phyloP scores from a whole-genome alignment of 2,113 vertebrate genomes.

The Martes martes region DNA sequence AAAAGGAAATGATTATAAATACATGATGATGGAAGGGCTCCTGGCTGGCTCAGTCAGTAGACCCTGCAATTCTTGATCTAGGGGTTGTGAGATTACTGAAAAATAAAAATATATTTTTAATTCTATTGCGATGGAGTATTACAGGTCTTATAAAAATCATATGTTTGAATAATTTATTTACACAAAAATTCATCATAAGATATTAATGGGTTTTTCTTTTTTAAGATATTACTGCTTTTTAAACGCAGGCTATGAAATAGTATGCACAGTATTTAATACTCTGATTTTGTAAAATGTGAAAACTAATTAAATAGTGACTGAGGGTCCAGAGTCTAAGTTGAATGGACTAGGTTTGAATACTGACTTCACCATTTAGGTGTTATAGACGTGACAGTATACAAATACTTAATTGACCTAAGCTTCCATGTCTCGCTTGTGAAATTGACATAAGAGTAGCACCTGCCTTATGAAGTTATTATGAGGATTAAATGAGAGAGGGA shows the following conservation, averaged over 20 bases:
- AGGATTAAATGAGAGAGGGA: not conserved
- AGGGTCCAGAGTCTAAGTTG: not conserved
- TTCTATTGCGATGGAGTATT: not conserved
- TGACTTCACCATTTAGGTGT: not conserved
- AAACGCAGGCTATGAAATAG: not conserved
- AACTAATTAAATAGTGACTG: not conserved
- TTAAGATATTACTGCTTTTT: not conserved
- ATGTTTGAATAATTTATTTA: not conserved
- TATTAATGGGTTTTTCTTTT: not conserved
- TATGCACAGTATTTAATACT: not conserved
- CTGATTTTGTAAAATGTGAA: not conserved
- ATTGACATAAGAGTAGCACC: not conserved
- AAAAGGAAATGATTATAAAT: slow-evolving; percentile 9
- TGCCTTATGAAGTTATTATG: not conserved
- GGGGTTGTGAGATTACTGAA: not conserved
- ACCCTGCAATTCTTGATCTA: not conserved
- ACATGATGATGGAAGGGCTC: not conserved
- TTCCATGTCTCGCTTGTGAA: not conserved
- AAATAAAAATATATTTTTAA: not conserved
- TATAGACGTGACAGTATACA: not conserved
- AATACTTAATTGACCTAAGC: not conserved
- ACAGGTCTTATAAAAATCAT: not conserved
- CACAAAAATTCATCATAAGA: not conserved
- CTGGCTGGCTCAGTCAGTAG: not conserved
- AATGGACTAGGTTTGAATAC: not conserved